A percentile compares a stretch with the other conserved stretches of the same genome.
Evolutionary conservation across 2,113 vertebrate species (phyloP).

Genomic region (Eleginops maclovinus): DNA sequence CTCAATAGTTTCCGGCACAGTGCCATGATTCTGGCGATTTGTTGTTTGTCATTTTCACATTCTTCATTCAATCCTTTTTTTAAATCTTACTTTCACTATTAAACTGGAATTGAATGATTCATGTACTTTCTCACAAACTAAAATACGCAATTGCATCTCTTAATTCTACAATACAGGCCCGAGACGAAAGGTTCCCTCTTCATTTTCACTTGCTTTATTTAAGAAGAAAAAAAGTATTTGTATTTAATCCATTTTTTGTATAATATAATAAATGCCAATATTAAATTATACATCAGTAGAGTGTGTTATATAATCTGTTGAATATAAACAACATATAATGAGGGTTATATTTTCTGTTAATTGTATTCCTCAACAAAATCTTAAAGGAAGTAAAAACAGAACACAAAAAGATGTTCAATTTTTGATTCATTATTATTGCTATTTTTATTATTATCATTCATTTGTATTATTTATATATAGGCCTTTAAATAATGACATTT

Average conservation of each 20-base stretch:
- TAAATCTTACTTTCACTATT: not conserved
- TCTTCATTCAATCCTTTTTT: too few species aligned
- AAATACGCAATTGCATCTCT: not conserved
- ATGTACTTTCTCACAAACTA: not conserved
- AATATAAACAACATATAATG: too few species aligned
- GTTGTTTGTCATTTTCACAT: too few species aligned
- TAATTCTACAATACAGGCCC: not conserved
- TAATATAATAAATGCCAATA: too few species aligned
- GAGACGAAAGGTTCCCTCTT: not conserved
- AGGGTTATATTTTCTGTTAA: not conserved
- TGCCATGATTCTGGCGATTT: too few species aligned
- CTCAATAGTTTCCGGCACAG: not conserved
- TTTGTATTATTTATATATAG: not conserved
- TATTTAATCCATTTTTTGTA: too few species aligned
- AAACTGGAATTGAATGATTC: not conserved
- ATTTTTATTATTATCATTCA: too few species aligned
- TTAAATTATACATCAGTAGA: too few species aligned
- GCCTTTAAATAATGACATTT: not conserved
- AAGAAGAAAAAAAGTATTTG: too few species aligned
- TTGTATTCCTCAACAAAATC: not conserved
- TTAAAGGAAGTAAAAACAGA: too few species aligned
- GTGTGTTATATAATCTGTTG: too few species aligned
- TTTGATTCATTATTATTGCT: not conserved
- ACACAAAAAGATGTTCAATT: not conserved
- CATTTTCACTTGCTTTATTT: not conserved